Base-by-base conservation (phyloP, 2,113 vertebrate genomes). In the Eubucco bourcierii region DNA sequence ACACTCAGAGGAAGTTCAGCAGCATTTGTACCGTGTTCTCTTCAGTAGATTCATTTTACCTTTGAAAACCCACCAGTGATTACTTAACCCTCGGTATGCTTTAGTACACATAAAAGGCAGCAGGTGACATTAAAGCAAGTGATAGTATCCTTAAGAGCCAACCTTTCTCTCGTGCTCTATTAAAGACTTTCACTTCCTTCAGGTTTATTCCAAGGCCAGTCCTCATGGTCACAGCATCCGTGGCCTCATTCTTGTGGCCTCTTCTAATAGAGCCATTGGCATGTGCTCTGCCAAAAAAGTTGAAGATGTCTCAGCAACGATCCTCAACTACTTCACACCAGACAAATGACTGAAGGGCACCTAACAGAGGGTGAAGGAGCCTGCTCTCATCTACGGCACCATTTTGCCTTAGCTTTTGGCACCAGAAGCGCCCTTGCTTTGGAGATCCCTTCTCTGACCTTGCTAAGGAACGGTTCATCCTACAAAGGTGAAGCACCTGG, bases 131-230 rank as follows among this genome's bases (percentile, higher is more conserved):
- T 50, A 87, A 80, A 84, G 88, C 87, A 94, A 92, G 96, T 71
- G 91, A 95, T 90, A 96, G 85, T 77, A 95, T 96, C 90, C 86
- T 97, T 93, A 97, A 97, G 95, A 97, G 95, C 96, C 93, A 97
- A 99, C 99, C 99, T 99, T 99, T 99, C 97, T 99, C 99, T 98
- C 99, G 98, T 97, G 98, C 98, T 98, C 98, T 98, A 93, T 98
- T 99, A 97, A 99, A 99, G 96, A 99, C 96, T 84, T 99, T 99
- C 93, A 99, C 98, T 94, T 99, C 99, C 97, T 99, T 99, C 95
- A 99, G 97, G 97, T 99, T 99, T 95, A 99, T 98, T 71, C 99
- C 99, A 37, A 99, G 98, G 66, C 99, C 99, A 44, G 98, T 99
- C 96, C 99, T 98, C 98, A 99, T 98, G 80, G 99, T 99, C 83